A percentile compares a stretch with the other conserved stretches of the same genome.
These are phyloP conservation scores for Nibea coibor DNA, from an alignment of 2,113 vertebrate species.

Conservation along the genomic window DNA sequence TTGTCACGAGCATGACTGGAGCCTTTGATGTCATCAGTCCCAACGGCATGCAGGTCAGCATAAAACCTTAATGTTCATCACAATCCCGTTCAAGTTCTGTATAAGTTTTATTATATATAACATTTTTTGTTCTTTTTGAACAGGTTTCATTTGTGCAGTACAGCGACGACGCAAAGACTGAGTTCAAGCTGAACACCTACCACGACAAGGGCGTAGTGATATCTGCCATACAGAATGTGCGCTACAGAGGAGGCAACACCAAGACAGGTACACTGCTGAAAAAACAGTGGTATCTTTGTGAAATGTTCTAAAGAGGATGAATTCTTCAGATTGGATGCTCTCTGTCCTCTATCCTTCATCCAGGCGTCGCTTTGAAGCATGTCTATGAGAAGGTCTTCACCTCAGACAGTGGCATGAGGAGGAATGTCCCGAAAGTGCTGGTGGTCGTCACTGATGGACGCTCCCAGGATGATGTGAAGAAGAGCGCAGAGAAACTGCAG, in stretches of 20 bases:
- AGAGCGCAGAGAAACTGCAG: slow-evolving; percentile 91
- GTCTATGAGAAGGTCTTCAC: slow-evolving; percentile 94
- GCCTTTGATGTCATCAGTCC: slow-evolving; percentile 93
- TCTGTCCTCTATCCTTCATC: not conserved
- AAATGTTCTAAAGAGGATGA: not conserved
- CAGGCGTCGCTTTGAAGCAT: slow-evolving; percentile 93
- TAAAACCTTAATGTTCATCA: not conserved
- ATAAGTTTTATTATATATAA: too few relatives aligned
- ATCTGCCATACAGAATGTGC: slow-evolving; percentile 91
- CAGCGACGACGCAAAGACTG: slow-evolving; percentile 96
- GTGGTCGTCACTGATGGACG: slow-evolving; percentile 98
- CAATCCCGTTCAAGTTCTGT: not conserved
- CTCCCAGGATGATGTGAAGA: slow-evolving; percentile 97
- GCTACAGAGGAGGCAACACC: slow-evolving; percentile 98
- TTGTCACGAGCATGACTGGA: slow-evolving; percentile 94
- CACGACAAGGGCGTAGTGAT: slow-evolving; percentile 91
- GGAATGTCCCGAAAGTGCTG: slow-evolving; percentile 94
- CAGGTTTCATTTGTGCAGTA: slow-evolving; percentile 98
- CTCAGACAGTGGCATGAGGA: slow-evolving; percentile 94
- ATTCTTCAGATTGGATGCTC: not conserved
- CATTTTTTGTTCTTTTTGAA: slow-evolving; percentile 51
- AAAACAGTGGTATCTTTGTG: not conserved
- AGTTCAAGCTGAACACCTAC: slow-evolving; percentile 96
- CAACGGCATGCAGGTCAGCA: slow-evolving; percentile 92
- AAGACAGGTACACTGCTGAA: slow-evolving; percentile 88